phyloP scores from a whole-genome alignment of 23 tunicate species.

The Styela clava region DNA sequence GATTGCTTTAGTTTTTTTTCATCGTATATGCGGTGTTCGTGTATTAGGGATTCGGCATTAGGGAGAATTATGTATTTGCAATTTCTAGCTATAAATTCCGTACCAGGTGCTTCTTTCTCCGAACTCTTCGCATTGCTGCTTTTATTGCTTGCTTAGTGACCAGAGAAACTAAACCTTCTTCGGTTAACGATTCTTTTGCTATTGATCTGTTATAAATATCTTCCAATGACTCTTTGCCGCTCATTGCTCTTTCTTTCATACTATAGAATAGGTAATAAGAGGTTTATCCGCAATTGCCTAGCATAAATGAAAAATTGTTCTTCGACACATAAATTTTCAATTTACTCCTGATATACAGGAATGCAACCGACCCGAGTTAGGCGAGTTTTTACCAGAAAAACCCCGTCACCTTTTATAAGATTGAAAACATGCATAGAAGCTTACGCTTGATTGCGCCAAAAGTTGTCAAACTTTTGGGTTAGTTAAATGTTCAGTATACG shows the following conservation, averaged over 20 bases:
- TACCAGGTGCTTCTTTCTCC: neutral
- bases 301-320: neutral
- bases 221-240: neutral
- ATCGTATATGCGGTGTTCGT: neutral
- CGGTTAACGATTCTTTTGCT: neutral
- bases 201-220: neutral
- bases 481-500: too few species aligned
- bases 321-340: too few species aligned
- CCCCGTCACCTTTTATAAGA: too few species aligned
- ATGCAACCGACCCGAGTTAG: too few species aligned
- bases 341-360: too few species aligned
- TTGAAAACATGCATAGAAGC: neutral
- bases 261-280: too few species aligned
- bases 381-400: too few species aligned
- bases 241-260: neutral
- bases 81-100: neutral
- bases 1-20: neutral
- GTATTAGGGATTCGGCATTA: too few species aligned
- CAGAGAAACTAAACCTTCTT: slow-evolving; percentile 11
- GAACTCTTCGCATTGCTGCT: slow-evolving; percentile 18
- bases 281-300: too few species aligned
- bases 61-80: too few species aligned
- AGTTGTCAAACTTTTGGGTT: too few species aligned
- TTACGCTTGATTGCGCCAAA: neutral
- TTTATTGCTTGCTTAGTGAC: slow-evolving; percentile 2